Conservation (phyloP, 2,888 invertebrate genomes). For the Cabera pusaria region DNA sequence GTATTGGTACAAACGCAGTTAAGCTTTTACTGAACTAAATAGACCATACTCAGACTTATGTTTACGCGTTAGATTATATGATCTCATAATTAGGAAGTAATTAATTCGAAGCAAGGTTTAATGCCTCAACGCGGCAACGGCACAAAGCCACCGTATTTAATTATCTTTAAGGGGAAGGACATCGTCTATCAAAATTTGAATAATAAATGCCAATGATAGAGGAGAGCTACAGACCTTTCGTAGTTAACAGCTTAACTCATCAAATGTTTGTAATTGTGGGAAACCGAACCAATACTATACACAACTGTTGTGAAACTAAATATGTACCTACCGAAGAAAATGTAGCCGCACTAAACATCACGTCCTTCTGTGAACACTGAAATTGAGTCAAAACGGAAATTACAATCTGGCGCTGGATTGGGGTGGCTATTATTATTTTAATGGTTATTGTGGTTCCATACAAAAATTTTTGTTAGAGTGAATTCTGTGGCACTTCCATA, state of each 20-base stretch:
- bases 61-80: too few relatives aligned
- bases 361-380: constrained; percentile 28
- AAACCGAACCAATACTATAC: constrained; percentile 6
- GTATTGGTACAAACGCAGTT: too few relatives aligned
- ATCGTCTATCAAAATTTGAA: background rate
- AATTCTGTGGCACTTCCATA: constrained; percentile 56
- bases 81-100: background rate
- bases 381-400: constrained; percentile 31
- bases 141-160: too few relatives aligned
- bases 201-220: constrained; percentile 11
- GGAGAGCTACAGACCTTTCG: constrained; percentile 26
- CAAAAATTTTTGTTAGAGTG: constrained; percentile 12
- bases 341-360: constrained; percentile 24
- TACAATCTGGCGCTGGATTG: constrained; percentile 18
- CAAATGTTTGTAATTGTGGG: constrained; percentile 3
- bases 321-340: constrained; percentile 7
- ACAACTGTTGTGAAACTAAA: constrained; percentile 10
- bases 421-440: constrained; percentile 25
- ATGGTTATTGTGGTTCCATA: constrained; percentile 20
- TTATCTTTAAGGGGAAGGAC: background rate
- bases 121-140: too few relatives aligned
- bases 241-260: constrained; percentile 10
- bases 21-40: too few relatives aligned
- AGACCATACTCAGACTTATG: background rate
- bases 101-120: too few relatives aligned